A percentile compares a stretch with the other conserved stretches of the same genome.
These are phyloP conservation scores for Galleria mellonella DNA, from an alignment of 1,140 invertebrate genomes.

Conservation along the genomic window DNA sequence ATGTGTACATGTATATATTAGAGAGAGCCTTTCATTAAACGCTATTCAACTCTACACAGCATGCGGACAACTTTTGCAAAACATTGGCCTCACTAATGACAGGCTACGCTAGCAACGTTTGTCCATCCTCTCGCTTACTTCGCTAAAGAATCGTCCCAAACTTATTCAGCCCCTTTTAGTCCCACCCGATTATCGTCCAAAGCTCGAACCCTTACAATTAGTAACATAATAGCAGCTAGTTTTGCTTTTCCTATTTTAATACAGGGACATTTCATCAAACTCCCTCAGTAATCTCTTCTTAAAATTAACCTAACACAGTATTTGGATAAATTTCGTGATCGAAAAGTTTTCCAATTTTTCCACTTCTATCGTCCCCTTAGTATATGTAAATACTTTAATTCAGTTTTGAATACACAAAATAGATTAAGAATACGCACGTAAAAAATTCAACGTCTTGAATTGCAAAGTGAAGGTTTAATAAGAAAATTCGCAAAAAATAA, in stretches of 20 bases:
- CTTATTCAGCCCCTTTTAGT: conserved; percentile 44
- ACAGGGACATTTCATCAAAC: too few relatives aligned
- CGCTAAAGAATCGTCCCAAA: conserved; percentile 44
- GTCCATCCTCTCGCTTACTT: conserved; percentile 25
- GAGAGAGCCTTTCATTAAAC: conserved; percentile 39
- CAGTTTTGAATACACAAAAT: neutral
- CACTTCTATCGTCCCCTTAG: too few relatives aligned
- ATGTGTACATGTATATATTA: neutral
- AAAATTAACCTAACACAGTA: too few relatives aligned
- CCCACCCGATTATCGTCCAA: conserved; percentile 25
- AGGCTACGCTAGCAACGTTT: conserved; percentile 23
- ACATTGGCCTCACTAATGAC: conserved; percentile 50
- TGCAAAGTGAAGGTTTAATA: conserved; percentile 40
- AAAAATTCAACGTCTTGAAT: conserved; percentile 7
- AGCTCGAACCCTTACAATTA: conserved; percentile 48
- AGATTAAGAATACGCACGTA: neutral
- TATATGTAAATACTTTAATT: too few relatives aligned
- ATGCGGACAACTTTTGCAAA: conserved; percentile 36
- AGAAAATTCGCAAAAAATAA: conserved; percentile 39
- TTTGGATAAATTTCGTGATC: too few relatives aligned
- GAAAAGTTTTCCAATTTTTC: too few relatives aligned
- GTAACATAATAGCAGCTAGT: conserved; percentile 26
- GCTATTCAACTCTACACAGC: conserved; percentile 27
- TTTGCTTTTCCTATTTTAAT: conserved; percentile 6
- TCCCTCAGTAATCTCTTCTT: too few relatives aligned